These are phyloP conservation scores for Pterocles burchelli DNA, from an alignment of 2,113 vertebrate species.

Conservation along the genomic window DNA sequence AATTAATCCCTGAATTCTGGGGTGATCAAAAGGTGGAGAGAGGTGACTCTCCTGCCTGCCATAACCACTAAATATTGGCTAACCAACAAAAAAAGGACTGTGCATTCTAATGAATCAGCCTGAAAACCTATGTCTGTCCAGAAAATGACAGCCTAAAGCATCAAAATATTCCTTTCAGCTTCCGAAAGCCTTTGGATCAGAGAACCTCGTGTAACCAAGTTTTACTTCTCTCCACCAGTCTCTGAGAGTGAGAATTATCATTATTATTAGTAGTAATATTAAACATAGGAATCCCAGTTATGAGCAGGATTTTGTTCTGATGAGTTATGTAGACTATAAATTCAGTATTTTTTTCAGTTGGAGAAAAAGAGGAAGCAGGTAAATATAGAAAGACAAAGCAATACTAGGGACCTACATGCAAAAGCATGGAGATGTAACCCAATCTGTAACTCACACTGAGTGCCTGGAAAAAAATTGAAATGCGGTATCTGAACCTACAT, in stretches of 20 bases:
- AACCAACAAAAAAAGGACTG: background rate
- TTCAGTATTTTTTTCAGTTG: background rate
- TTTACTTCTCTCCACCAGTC: background rate
- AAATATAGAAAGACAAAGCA: background rate
- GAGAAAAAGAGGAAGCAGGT: background rate
- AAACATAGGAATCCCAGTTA: background rate
- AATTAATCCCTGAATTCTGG: background rate
- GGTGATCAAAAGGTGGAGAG: background rate
- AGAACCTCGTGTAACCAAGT: background rate
- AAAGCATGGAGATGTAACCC: background rate
- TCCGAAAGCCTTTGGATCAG: background rate
- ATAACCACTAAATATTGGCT: background rate
- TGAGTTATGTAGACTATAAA: background rate
- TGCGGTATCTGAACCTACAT: no score
- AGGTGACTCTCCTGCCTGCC: background rate
- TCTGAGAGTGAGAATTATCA: background rate
- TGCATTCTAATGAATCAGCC: background rate
- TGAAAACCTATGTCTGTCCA: background rate
- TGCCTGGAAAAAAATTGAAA: background rate
- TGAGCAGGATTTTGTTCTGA: background rate
- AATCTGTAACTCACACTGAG: background rate
- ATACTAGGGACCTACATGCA: background rate
- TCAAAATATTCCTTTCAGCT: background rate
- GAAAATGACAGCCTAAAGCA: background rate
- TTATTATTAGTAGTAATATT: background rate